Evolutionary conservation across 2,113 vertebrate species (phyloP), one percentile per base, ranked within the genome.

Genomic region (Ivindomyrus marchei): DNA sequence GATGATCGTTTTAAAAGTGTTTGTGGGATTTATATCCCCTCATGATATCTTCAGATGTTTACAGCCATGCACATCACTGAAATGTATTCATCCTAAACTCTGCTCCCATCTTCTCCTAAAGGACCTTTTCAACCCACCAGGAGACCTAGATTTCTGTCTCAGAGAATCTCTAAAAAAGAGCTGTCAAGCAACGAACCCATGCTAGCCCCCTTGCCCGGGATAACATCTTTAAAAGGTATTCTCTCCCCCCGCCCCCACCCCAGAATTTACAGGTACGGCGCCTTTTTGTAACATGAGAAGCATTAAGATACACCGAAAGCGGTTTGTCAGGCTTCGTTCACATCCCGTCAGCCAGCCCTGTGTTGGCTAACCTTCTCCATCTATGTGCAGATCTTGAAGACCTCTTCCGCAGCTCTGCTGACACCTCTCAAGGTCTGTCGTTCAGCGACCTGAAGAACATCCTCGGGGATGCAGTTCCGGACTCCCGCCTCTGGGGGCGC

Each of bases 171-270:
- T 0, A 95, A 91, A 92, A 94, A 95, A 90, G 92, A 90, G 15
- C 56, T 89, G 46, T 74, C 74, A 11, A 74, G 2, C 7, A 58
- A 24, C 17, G 93, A 91, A 89, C 92, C 89, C 52, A 50, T 92
- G 89, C 90, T 2, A 0, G 8, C 93, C 15, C 50, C 31, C 0
- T 91, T 95, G 62, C 91, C 94, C 56, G 93, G 92, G 46, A 87
- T 95, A 88, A 6, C 0, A 13, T 94, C 93, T 89, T 50, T 93
- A 15, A 93, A 93, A 95, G 95, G 96, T 96, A 50, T 8, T 17
- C 31, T 17, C 70, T 6, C 13, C 31, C 70, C 15, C 27, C 4
- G 8, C 9, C 31, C 15, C 27, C 13, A 36, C 21, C 36, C 31
- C 70, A 77, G 11, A 39, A 39, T 31, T 0, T 39, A 77, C 15